These are phyloP conservation scores for Festucalex cinctus DNA, from an alignment of 2,113 vertebrate genomes.

Conservation along the genomic window DNA sequence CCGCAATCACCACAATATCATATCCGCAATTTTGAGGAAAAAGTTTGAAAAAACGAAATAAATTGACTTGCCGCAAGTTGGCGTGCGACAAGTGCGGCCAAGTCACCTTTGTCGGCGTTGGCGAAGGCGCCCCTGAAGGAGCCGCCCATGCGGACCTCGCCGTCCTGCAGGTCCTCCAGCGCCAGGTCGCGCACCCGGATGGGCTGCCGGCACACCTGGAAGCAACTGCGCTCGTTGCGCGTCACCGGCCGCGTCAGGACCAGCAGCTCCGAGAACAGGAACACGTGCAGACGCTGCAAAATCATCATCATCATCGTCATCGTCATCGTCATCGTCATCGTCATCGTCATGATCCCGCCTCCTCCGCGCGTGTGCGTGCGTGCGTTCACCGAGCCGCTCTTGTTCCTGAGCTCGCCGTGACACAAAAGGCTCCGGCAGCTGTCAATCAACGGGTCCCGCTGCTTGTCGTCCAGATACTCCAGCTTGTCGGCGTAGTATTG, in stretches of 20 bases:
- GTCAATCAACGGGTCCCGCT: constrained; percentile 88
- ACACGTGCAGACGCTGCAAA: constrained; percentile 92
- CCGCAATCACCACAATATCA: too few species aligned
- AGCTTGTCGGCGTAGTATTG: constrained; percentile 94
- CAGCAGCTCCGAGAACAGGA: constrained; percentile 93
- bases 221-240: constrained; percentile 84
- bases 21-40: neutral
- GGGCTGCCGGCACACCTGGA: constrained; percentile 94
- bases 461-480: constrained; percentile 91
- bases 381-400: constrained; percentile 85
- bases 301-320: too few species aligned
- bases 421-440: constrained; percentile 85
- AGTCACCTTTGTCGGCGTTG: constrained; percentile 88
- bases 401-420: constrained; percentile 92
- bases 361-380: too few species aligned
- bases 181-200: constrained; percentile 86
- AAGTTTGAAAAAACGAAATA: neutral
- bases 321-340: too few species aligned
- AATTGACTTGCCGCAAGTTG: too few species aligned
- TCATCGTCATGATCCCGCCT: too few species aligned
- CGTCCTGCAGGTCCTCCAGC: constrained; percentile 91
- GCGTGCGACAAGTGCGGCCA: neutral
- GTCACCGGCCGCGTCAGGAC: constrained; percentile 88
- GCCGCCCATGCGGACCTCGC: constrained; percentile 90
- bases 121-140: constrained; percentile 94